phyloP scores from a whole-genome alignment of 1,140 invertebrate genomes.

The Hermatobates lingyangjiaoensis region DNA sequence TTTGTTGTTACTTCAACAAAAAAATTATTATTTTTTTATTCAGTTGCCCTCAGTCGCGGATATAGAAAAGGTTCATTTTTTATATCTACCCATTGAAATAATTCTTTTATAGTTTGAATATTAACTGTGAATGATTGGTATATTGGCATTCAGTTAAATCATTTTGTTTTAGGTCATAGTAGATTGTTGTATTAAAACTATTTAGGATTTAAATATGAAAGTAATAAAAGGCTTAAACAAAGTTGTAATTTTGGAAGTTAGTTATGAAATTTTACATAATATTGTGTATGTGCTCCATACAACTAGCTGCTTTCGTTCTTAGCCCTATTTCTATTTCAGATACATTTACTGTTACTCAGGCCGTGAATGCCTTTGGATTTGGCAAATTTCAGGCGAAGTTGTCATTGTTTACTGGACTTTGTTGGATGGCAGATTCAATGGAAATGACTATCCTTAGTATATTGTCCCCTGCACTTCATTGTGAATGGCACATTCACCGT shows the following conservation, averaged over 20 bases:
- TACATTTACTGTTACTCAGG: constrained; percentile 85
- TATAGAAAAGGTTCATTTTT: no score
- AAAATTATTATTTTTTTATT: no score
- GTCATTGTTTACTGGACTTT: constrained; percentile 65
- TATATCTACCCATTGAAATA: no score
- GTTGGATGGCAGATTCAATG: constrained; percentile 97
- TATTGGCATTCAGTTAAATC: not conserved
- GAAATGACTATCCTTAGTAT: constrained; percentile 95
- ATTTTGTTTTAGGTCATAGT: constrained; percentile 18
- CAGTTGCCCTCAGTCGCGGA: no score
- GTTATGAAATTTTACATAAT: no score
- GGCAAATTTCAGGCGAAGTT: constrained; percentile 88
- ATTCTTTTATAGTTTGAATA: no score
- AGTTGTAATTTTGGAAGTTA: not conserved
- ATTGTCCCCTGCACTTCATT: constrained; percentile 76
- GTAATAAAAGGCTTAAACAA: not conserved
- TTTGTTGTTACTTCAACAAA: no score
- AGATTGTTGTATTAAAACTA: not conserved
- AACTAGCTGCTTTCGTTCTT: not conserved
- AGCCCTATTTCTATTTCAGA: constrained; percentile 34
- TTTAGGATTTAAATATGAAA: not conserved
- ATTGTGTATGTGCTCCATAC: no score
- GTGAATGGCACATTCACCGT: constrained; percentile 78
- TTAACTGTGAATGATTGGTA: no score
- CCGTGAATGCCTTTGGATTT: constrained; percentile 88